Percentiles rank a stretch among this genome's conserved stretches.
Evolutionary conservation across 2,113 vertebrate species (phyloP).

Genomic region (Accipiter cooperii): DNA sequence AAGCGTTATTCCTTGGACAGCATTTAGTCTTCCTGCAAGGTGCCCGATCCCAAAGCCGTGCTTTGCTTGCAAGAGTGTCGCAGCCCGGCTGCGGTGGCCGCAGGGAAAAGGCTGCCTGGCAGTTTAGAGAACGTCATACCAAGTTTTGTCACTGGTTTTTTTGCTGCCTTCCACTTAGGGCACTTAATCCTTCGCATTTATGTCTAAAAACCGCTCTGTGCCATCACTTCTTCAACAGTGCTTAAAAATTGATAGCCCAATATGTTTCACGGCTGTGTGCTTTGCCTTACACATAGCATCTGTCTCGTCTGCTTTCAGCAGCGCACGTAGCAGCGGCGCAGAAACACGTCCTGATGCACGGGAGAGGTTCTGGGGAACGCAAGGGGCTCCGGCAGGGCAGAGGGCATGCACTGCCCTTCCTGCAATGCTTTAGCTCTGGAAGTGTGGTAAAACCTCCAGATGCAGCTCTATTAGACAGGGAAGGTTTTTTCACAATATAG

Average conservation of each 20-base stretch:
- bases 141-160: not conserved
- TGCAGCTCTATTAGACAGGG: not conserved
- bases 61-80: not conserved
- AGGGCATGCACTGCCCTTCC: fast-evolving
- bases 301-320: not conserved
- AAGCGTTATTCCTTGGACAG: not conserved
- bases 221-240: not conserved
- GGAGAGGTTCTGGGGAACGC: not conserved
- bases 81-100: not conserved
- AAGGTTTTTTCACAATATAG: not conserved
- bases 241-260: not conserved
- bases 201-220: not conserved
- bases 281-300: not conserved
- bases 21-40: not conserved
- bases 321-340: not conserved
- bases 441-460: not conserved
- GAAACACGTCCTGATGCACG: fast-evolving
- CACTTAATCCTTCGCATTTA: not conserved
- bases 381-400: fast-evolving
- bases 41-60: not conserved
- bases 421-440: not conserved
- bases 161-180: not conserved
- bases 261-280: not conserved
- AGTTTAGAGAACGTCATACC: not conserved
- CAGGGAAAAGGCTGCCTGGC: not conserved